phyloP scores from a whole-genome alignment of 2,797 vertebrate species.

The Otolemur crassicaudatus region DNA sequence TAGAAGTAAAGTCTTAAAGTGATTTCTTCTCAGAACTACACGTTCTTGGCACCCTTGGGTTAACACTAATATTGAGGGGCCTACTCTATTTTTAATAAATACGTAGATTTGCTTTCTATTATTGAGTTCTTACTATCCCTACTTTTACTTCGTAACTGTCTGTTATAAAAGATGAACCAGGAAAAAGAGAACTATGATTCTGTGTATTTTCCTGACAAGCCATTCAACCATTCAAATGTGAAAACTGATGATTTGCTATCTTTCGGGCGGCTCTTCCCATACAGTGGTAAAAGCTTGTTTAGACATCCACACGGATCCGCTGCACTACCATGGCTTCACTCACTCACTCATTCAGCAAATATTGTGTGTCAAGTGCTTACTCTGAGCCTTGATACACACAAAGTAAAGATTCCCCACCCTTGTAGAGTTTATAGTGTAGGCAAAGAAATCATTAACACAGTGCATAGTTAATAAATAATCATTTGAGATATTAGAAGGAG shows the following conservation, averaged over 20 bases:
- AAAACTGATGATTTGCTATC: not conserved
- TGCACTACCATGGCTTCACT: not conserved
- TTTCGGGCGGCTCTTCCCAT: not conserved
- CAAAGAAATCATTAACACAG: not conserved
- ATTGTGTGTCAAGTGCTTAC: not conserved
- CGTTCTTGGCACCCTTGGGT: not conserved
- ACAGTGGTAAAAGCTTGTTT: not conserved
- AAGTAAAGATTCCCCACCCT: not conserved
- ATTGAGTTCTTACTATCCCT: not conserved
- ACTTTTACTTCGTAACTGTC: slow-evolving; percentile 28
- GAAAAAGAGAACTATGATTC: not conserved
- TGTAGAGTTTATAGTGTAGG: not conserved
- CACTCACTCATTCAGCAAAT: slow-evolving; percentile 22
- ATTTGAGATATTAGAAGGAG: not conserved
- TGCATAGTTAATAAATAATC: slow-evolving; percentile 1
- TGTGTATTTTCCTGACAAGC: slow-evolving; percentile 36
- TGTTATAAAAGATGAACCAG: slow-evolving; percentile 16
- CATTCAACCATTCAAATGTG: not conserved
- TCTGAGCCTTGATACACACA: not conserved
- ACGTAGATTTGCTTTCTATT: not conserved
- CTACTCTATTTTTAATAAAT: not conserved
- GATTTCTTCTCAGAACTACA: not conserved
- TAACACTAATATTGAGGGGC: not conserved
- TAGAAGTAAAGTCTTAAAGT: not conserved
- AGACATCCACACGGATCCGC: not conserved